Evolutionary conservation across 2,113 vertebrate genomes (phyloP), one percentile per base, ranked within the genome.

Genomic region (Empidonax traillii): DNA sequence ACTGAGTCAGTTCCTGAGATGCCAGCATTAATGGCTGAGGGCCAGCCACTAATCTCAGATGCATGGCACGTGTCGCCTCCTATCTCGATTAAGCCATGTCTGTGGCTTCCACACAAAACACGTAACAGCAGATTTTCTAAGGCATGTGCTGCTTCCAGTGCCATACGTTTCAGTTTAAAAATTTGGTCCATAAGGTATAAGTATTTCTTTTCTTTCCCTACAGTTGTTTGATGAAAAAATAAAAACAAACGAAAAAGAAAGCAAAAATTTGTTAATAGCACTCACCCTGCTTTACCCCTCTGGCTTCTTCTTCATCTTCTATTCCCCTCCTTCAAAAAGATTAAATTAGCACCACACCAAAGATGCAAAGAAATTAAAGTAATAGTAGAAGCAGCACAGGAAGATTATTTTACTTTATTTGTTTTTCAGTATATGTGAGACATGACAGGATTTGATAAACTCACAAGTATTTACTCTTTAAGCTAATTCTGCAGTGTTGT

Each of bases 11-110:
- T 97, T 97, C 86, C 88, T 90, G 66, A 90, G 95, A 96, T 98
- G 98, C 98, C 97, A 98, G 96, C 97, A 94, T 97, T 96, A 92
- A 87, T 98, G 98, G 98, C 98, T 92, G 85, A 72, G 53, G 69
- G 97, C 97, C 98, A 98, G 91, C 82, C 56, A 72, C 97, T 98
- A 97, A 98, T 98, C 96, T 97, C 82, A 91, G 85, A 98, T 98
- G 96, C 97, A 96, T 4, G 96, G 92, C 97, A 97, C 95, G 92
- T 92, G 96, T 97, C 87, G 20, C 90, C 90, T 98, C 94, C 95
- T 96, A 95, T 98, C 98, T 98, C 35, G 49, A 96, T 97, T 98
- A 98, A 97, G 93, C 97, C 95, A 85, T 25, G 94, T 96, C 93
- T 97, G 94, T 61, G 78, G 58, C 85, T 96, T 96, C 80, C 85